A percentile compares a stretch with the other conserved stretches of the same genome.
Evolutionary conservation across 2,113 vertebrate species (phyloP).

Genomic region (Casuarius casuarius): DNA sequence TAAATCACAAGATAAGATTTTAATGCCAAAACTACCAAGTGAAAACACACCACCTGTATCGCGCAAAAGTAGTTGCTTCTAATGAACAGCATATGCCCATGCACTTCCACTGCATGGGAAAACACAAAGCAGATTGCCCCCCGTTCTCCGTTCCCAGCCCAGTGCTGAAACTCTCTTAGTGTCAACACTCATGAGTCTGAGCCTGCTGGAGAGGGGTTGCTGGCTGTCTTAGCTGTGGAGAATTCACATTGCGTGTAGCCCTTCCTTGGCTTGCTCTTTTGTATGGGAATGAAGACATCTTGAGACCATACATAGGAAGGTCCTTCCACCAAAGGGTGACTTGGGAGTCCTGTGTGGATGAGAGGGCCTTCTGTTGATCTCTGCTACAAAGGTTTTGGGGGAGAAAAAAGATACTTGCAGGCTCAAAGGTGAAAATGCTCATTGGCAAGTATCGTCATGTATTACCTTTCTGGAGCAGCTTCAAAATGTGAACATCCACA

Average conservation of each 20-base stretch:
- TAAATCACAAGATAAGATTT: neutral
- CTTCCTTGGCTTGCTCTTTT: neutral
- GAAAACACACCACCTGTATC: conserved; percentile 31
- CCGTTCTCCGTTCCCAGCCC: neutral
- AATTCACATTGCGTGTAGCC: rapidly evolving
- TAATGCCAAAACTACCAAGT: neutral
- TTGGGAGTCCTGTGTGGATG: neutral
- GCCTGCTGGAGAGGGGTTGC: rapidly evolving
- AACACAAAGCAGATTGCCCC: conserved; percentile 23
- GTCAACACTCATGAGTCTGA: neutral
- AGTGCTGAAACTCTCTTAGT: neutral
- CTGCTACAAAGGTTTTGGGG: neutral
- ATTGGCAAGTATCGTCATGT: rapidly evolving
- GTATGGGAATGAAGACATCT: neutral
- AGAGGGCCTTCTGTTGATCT: neutral
- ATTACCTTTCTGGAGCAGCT: neutral
- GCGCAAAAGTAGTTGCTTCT: neutral
- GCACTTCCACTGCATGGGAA: neutral
- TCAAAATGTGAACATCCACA: neutral
- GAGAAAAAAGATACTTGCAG: neutral
- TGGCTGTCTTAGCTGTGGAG: neutral
- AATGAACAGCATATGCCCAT: neutral
- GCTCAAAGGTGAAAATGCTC: neutral
- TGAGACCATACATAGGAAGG: neutral
- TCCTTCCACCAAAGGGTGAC: neutral